phyloP scores from a whole-genome alignment of 2,797 vertebrate genomes.

The Synanceia verrucosa region DNA sequence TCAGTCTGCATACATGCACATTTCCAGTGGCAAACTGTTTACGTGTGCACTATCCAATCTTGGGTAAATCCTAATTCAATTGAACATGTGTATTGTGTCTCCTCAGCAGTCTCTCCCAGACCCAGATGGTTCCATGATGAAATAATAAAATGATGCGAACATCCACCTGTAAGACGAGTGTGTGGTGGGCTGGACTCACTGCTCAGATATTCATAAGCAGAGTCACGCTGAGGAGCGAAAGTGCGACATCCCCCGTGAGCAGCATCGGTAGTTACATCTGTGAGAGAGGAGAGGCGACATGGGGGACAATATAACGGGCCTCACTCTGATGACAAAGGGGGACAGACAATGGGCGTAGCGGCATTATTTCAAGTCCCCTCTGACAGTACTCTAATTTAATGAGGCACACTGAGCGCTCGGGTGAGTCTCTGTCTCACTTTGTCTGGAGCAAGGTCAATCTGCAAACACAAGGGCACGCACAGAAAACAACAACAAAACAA shows the following conservation, averaged over 20 bases:
- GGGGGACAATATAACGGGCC: slow-evolving; percentile 38
- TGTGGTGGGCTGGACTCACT: slow-evolving; percentile 25
- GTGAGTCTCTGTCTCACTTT: slow-evolving; percentile 63
- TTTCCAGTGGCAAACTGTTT: slow-evolving; percentile 15
- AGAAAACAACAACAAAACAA: slow-evolving; percentile 64
- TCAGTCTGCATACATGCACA: background rate
- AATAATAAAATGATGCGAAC: slow-evolving; percentile 48
- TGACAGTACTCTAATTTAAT: slow-evolving; percentile 75
- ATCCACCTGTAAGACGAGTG: slow-evolving; percentile 36
- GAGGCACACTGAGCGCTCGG: slow-evolving; percentile 62
- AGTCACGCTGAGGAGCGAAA: slow-evolving; percentile 23
- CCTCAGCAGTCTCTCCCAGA: slow-evolving; percentile 24
- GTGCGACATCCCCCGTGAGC: slow-evolving; percentile 37
- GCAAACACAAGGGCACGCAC: slow-evolving; percentile 64
- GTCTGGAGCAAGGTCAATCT: slow-evolving; percentile 76
- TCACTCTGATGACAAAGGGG: slow-evolving; percentile 69
- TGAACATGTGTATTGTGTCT: slow-evolving; percentile 27
- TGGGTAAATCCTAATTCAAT: slow-evolving; percentile 40
- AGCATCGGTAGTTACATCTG: slow-evolving; percentile 55
- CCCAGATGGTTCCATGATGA: slow-evolving; percentile 45
- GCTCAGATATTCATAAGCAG: slow-evolving; percentile 43
- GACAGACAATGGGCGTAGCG: slow-evolving; percentile 58
- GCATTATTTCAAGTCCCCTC: slow-evolving; percentile 72
- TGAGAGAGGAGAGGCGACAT: slow-evolving; percentile 35
- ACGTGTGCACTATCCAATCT: slow-evolving; percentile 17